These are phyloP conservation scores for Rhizoglyphus robini DNA, from an alignment of 1,140 invertebrate genomes.

Conservation along the genomic window DNA sequence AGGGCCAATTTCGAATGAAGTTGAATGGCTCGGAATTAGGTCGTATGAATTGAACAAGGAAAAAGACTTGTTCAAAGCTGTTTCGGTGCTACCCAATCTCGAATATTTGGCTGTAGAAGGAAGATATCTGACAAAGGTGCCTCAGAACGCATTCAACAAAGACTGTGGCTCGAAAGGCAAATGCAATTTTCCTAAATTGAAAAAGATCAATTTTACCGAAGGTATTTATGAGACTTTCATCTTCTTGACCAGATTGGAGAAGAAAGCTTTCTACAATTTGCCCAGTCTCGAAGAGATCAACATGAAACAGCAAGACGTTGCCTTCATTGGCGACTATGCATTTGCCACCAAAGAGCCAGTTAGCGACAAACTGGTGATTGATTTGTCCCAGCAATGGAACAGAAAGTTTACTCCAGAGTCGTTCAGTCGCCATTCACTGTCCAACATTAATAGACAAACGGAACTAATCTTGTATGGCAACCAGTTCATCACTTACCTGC, in stretches of 20 bases:
- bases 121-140: not conserved
- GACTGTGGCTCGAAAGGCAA: not conserved
- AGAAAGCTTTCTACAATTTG: not conserved
- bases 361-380: not conserved
- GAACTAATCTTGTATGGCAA: conserved; percentile 7
- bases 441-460: not conserved
- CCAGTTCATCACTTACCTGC: not conserved
- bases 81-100: not conserved
- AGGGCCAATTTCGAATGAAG: not conserved
- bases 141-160: not conserved
- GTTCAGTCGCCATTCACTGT: not conserved
- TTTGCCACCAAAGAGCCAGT: not conserved
- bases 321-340: not conserved
- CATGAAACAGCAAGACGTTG: not conserved
- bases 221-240: conserved; percentile 6
- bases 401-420: not conserved
- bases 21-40: not conserved
- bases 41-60: not conserved
- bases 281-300: not conserved
- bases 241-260: not conserved
- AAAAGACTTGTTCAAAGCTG: not conserved
- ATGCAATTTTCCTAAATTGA: no score
- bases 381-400: conserved; percentile 3
- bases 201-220: conserved; percentile 4
- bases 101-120: conserved; percentile 8